Percentiles rank a stretch among this genome's conserved stretches.
phyloP scores from a whole-genome alignment of 1,140 invertebrate species.

The Phortica variegata region DNA sequence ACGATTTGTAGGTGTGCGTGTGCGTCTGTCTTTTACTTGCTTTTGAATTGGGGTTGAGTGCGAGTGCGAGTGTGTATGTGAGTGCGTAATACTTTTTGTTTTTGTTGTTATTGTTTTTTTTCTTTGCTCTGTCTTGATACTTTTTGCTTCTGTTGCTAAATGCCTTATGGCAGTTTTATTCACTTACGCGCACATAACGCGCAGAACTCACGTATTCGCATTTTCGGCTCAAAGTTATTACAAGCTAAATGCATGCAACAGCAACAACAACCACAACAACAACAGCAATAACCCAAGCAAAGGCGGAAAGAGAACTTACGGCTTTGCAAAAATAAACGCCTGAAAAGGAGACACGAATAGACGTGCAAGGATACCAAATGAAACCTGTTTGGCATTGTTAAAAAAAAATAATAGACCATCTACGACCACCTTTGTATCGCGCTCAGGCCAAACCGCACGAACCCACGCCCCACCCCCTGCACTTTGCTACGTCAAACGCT shows the following conservation, averaged over 20 bases:
- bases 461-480: too few species aligned
- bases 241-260: too few species aligned
- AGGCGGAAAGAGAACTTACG: not conserved
- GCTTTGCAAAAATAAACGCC: slow-evolving; percentile 23
- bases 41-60: slow-evolving; percentile 4
- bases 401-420: too few species aligned
- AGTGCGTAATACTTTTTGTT: too few species aligned
- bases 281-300: slow-evolving; percentile 21
- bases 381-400: too few species aligned
- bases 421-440: too few species aligned
- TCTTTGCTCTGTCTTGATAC: slow-evolving; percentile 46
- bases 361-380: too few species aligned
- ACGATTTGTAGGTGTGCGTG: slow-evolving; percentile 34
- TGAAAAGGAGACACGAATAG: slow-evolving; percentile 47
- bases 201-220: slow-evolving; percentile 54
- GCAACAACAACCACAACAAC: slow-evolving; percentile 28
- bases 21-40: not conserved
- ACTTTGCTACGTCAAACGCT: too few species aligned
- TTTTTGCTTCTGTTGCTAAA: slow-evolving; percentile 55
- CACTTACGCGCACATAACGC: slow-evolving; percentile 54
- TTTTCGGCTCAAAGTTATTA: slow-evolving; percentile 15
- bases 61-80: too few species aligned
- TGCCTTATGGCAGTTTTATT: slow-evolving; percentile 55
- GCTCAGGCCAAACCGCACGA: too few species aligned
- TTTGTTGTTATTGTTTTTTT: not conserved